A percentile compares a stretch with the other conserved stretches of the same genome.
Conservation (phyloP, 1,140 invertebrate species). For the Drosophila arizonae region DNA sequence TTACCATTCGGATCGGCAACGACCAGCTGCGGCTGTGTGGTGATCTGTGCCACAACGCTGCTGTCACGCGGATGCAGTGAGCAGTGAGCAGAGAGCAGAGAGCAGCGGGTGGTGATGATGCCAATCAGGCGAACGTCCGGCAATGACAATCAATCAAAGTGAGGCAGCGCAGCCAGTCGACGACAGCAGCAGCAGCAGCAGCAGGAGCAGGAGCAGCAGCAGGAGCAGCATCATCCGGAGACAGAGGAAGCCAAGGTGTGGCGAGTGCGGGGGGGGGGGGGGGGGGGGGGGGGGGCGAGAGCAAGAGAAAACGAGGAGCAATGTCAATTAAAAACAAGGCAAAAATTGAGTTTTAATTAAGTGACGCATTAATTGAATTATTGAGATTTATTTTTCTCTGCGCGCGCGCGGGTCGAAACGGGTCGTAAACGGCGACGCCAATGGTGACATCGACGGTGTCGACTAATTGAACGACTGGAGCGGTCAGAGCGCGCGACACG, state of each 20-base stretch:
- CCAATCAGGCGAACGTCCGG: slow-evolving; percentile 30
- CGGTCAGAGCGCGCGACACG: not conserved
- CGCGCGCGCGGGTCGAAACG: not conserved
- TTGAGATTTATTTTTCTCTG: slow-evolving; percentile 67
- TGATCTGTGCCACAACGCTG: slow-evolving; percentile 85
- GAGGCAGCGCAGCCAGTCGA: slow-evolving; percentile 1
- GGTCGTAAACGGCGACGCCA: too few relatives aligned
- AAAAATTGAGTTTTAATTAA: slow-evolving; percentile 79
- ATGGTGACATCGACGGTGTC: not conserved
- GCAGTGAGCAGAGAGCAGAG: not conserved
- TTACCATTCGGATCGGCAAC: slow-evolving; percentile 89
- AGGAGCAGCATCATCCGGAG: slow-evolving; percentile 3
- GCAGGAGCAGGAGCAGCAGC: not conserved
- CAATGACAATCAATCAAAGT: slow-evolving; percentile 51
- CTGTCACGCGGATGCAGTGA: slow-evolving; percentile 42
- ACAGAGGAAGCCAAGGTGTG: not conserved
- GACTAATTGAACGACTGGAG: slow-evolving; percentile 15
- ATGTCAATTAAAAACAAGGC: slow-evolving; percentile 72
- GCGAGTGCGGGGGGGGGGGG: not conserved
- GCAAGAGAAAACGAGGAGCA: slow-evolving; percentile 46
- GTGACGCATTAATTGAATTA: slow-evolving; percentile 79
- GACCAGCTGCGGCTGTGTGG: slow-evolving; percentile 83
- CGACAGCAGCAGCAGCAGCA: not conserved
- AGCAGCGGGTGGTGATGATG: not conserved
- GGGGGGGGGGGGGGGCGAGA: not conserved